These are phyloP conservation scores for Zelostemma sp. DNA, from an alignment of 1,140 invertebrate genomes.

Conservation along the genomic window DNA sequence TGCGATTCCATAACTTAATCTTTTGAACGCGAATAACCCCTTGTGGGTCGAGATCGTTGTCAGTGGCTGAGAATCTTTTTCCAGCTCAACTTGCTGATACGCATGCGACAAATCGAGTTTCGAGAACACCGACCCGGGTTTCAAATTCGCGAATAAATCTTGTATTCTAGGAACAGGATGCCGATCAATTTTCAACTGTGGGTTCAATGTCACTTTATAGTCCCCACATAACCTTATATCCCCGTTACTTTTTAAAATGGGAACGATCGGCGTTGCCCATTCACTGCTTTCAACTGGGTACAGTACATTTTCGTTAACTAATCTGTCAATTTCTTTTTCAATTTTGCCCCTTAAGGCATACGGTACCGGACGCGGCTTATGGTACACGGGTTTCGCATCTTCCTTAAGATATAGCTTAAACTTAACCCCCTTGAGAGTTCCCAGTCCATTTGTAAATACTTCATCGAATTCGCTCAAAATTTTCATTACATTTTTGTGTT, in stretches of 20 bases:
- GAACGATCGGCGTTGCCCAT: conserved; percentile 24
- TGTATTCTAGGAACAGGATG: conserved; percentile 52
- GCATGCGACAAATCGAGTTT: conserved; percentile 56
- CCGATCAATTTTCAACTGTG: neutral
- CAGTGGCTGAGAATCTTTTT: conserved; percentile 46
- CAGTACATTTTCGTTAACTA: conserved; percentile 17
- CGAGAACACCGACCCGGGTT: conserved; percentile 49
- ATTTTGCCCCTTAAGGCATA: conserved; percentile 51
- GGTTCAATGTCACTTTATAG: conserved; percentile 53
- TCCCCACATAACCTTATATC: conserved; percentile 17
- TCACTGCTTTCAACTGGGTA: conserved; percentile 17
- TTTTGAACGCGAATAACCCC: conserved; percentile 40
- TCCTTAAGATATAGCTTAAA: conserved; percentile 43
- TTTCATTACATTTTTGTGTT: neutral
- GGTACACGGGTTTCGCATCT: conserved; percentile 40
- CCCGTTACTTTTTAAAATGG: conserved; percentile 32
- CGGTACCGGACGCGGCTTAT: conserved; percentile 53
- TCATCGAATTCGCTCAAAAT: conserved; percentile 11
- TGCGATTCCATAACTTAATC: conserved; percentile 29
- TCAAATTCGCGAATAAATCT: conserved; percentile 53
- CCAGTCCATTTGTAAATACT: conserved; percentile 14
- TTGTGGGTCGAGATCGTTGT: conserved; percentile 48
- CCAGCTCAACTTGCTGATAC: conserved; percentile 54
- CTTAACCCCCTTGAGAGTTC: conserved; percentile 19
- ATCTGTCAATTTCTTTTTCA: conserved; percentile 30